Evolutionary conservation across 2,888 invertebrate genomes (phyloP), one percentile per base, ranked within the genome.

Genomic region (Graphium colonna): DNA sequence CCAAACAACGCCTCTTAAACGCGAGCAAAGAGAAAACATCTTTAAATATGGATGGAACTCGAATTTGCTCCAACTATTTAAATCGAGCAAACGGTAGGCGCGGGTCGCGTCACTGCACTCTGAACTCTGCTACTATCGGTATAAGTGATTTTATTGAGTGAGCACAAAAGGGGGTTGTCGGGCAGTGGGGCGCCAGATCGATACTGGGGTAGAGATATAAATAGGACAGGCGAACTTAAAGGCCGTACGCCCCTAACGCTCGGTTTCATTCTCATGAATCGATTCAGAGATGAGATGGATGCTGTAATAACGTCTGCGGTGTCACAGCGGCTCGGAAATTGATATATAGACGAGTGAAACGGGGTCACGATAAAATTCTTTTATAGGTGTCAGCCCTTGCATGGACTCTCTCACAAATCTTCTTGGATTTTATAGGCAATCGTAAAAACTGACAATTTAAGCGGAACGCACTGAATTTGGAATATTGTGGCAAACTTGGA

Each of bases 121-220:
- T 75, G 61, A 61, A 61, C 83, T 74, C 65, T 81, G 65, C 60
- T 47, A 9, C 63, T 54, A 59, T 53, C 54, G 58, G 17, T 57
- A 63, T 73, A 79, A 71, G 77, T 65, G 66, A 63, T 68, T 68
- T 68, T 76, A 72, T 78, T 62, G 75, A 62, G 59, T 72, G 73
- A 62, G 65, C 65, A 56, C 53, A n/a, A 65, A 71, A 63, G 57
- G 73, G 72, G 79, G 79, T 78, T 76, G 78, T 84, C 75, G 82
- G 85, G 79, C 85, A 86, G 81, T 87, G 81, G 88, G 82, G 77
- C 87, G 84, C 48, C 73, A 65, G 82, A 81, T 88, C 88, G 83
- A 88, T 88, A 82, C 75, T 63, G 73, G 79, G 81, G 78, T 80
- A 82, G 77, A 72, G 77, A 77, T 82, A 86, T 86, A 86, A 82